Evolutionary conservation across 2,888 invertebrate genomes (phyloP).

Genomic region (Osedax fenrisi): DNA sequence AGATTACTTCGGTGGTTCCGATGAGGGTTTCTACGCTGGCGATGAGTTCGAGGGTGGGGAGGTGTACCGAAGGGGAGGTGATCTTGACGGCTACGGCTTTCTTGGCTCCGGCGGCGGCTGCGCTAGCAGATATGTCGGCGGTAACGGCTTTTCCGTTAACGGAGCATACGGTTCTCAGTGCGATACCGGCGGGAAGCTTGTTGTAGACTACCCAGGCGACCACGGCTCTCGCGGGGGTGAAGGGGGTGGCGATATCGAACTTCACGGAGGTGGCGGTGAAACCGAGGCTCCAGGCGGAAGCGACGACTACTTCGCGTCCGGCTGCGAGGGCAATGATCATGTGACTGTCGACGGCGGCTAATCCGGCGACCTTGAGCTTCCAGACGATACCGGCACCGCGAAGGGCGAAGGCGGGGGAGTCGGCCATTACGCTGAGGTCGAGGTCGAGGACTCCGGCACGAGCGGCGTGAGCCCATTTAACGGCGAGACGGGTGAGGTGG

Average conservation of each 20-base stretch:
- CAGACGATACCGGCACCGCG: constrained; percentile 19
- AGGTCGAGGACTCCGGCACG: background rate
- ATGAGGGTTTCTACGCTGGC: constrained; percentile 12
- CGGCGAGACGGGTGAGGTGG: no score
- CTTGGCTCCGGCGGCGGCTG: constrained; percentile 4
- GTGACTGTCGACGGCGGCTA: constrained; percentile 6
- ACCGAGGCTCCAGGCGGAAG: constrained; percentile 6
- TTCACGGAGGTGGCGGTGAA: constrained; percentile 1
- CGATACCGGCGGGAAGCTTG: background rate
- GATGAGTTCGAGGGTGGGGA: background rate
- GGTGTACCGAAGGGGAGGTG: no score
- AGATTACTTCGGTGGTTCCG: no score
- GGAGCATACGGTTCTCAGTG: constrained; percentile 22
- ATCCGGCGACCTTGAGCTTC: background rate
- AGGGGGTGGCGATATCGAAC: constrained; percentile 26
- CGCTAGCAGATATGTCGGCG: background rate
- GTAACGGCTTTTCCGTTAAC: constrained; percentile 15
- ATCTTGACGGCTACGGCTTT: constrained; percentile 5
- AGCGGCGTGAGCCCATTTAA: background rate
- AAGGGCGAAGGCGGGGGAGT: background rate
- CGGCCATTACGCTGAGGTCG: background rate
- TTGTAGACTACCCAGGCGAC: background rate
- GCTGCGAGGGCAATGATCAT: constrained; percentile 2
- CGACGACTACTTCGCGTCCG: constrained; percentile 22
- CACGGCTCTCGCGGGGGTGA: constrained; percentile 12